Evolutionary conservation across 2,113 vertebrate genomes (phyloP), one percentile per base, ranked within the genome.

Genomic region (Kobus ellipsiprymnus): DNA sequence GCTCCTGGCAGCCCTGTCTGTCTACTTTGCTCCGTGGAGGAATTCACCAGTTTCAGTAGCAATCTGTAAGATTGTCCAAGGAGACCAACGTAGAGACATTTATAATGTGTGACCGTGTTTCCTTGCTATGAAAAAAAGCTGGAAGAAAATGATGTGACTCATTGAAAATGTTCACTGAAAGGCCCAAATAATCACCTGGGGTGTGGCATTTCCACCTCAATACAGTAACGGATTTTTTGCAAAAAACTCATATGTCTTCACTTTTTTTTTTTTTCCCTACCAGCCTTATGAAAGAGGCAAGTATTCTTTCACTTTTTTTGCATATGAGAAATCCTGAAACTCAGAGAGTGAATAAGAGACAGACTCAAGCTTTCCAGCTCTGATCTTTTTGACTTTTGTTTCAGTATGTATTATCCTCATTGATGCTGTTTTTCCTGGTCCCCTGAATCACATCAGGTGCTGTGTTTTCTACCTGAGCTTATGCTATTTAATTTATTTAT

Each of bases 21-120:
- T 97, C 60, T 96, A 27, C 93, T 62, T 9, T 96, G 97, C 92
- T 98, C 60, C 15, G 4, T 96, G 16, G 36, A 96, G 54, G 48
- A 33, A 96, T 97, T 96, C 95, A 83, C 40, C 52, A 96, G 94
- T 97, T 59, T 88, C 88, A 94, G 91, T 93, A 98, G 98, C 97
- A 93, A 98, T 16, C 0, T 98, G 77, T 40, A 57, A 85, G 17
- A 96, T 62, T 19, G 55, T 84, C 78, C 7, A 21, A 97, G 55
- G 83, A 62, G 87, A 89, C 86, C 54, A 54, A 97, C 95, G 81
- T 78, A 21, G 57, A 96, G 44, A 87, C 30, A 0, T 84, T 98
- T 95, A 94, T 82, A 78, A 91, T 77, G 50, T 74, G 93, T 93
- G 60, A 93, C 92, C 90, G 8, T 93, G 15, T 97, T 98, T 98